Evolutionary conservation across 2,113 vertebrate species (phyloP), one percentile per base, ranked within the genome.

Genomic region (Tapirus terrestris): DNA sequence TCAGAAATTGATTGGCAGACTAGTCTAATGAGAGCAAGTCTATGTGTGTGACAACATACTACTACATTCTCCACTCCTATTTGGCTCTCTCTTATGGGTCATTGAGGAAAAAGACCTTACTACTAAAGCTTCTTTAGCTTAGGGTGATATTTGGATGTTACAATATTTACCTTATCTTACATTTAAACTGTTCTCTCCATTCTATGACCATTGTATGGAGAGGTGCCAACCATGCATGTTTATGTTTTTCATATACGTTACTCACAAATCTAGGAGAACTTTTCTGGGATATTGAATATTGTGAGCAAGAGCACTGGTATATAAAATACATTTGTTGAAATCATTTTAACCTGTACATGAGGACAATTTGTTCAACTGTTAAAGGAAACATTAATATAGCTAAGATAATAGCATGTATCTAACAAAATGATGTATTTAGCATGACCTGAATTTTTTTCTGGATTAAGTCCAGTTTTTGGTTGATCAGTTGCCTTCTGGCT

Each of bases 391-490:
- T 8, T 10, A 89, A 43, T 31, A 5, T 36, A 92, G 72, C 51
- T 97, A 77, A 77, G 94, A n/a, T 58, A 94, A 94, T 92, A 89
- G 6, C 48, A 65, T 81, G 5, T 58, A 83, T 16, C 20, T 91
- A 45, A 10, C 60, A 36, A 91, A 77, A n/a, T 83, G 0, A 73
- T 91, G 27, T 87, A 77, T 96, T 97, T 91, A 97, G 0, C 0
- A 4, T 89, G 25, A 89, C 1, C 2, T 83, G 17, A 0, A 31
- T 31, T 70, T 77, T 73, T 65, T 95, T n/a, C 23, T 79, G 58
- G n/a, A 85, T 84, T 86, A 18, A 21, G n/a, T 80, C 45, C 58
- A 90, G 7, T 92, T 89, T 80, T 48, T 1, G 33, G 6, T 88
- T 89, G 89, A 92, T 92, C n/a, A 63, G 18, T 3, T 73, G 43